A percentile compares a stretch with the other conserved stretches of the same genome.
These are phyloP conservation scores for Phylloscopus collybita DNA, from an alignment of 2,797 vertebrate species.

Conservation along the genomic window DNA sequence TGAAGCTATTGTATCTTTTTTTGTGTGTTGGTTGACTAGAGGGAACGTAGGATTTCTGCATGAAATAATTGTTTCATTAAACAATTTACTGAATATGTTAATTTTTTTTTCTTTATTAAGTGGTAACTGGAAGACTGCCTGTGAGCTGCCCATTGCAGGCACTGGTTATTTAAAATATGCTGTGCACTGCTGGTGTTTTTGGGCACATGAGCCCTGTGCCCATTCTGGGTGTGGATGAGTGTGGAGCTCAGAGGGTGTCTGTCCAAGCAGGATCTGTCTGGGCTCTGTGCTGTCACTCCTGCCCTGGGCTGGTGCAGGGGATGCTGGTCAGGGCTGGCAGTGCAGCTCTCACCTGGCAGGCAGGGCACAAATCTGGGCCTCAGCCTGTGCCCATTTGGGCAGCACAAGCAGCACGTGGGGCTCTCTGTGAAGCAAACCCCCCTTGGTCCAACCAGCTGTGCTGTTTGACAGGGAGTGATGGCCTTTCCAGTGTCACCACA, in stretches of 20 bases:
- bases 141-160: background rate
- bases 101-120: background rate
- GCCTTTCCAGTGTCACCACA: background rate
- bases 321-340: background rate
- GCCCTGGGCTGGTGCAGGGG: accelerated
- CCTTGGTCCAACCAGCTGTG: background rate
- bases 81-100: background rate
- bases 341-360: background rate
- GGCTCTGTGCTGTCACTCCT: background rate
- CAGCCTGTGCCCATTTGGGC: background rate
- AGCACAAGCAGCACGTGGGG: accelerated
- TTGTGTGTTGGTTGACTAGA: background rate
- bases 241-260: background rate
- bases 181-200: background rate
- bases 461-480: background rate
- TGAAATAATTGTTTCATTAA: background rate
- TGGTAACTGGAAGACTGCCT: background rate
- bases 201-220: background rate
- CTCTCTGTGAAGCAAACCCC: background rate
- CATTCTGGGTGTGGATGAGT: accelerated
- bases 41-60: background rate
- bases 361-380: background rate
- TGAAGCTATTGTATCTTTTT: accelerated
- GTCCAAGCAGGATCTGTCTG: accelerated
- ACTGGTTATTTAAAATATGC: background rate